Base-by-base conservation (phyloP, 2,113 vertebrate genomes). In the Bothrops jararaca region DNA sequence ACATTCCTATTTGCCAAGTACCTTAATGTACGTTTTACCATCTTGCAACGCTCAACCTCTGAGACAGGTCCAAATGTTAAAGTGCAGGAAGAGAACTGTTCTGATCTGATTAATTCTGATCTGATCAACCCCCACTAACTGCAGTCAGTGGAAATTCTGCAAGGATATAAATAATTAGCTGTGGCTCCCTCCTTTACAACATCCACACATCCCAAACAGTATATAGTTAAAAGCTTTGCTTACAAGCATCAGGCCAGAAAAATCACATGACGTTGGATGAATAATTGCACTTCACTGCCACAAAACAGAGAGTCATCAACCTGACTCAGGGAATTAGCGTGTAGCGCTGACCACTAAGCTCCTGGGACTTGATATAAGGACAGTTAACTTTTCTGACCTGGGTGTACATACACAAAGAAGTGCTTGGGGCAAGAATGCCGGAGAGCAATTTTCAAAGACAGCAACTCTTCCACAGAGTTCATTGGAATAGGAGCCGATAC, bases 151-250 rank as follows among this genome's bases (percentile, higher is more conserved):
- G 69, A 92, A 85, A 58, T 85, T 56, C 39, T 58, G 42, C 80
- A 80, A 90, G 45, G 80, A 90, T 90, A 26, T 34, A 64, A 86
- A 89, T 89, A 86, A 90, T 90, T 64, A 86, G 60, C 48, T 45
- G 52, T 56, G 29, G 56, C 23, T 39, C 4, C 22, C 58, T 58
- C 23, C n/a, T 12, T 23, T 56, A 56, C 20, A 54, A 52, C 4
- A 34, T 58, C 53, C 54, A 85, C 29, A 39, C 50, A 89, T 89
- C 50, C 45, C 24, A 58, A 90, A 8, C 26, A 39, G 22, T 34
- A 20, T 18, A 50, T 6, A 54, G 8, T 53, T 80, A 34, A 89
- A 85, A 85, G 92, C 8, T 86, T 90, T 90, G 50, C 69, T 92
- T 39, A 86, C 29, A 86, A 86, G 42, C 22, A 26, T 86, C 88